Percentiles rank a stretch among this genome's conserved stretches.
phyloP scores from a whole-genome alignment of 2,113 vertebrate genomes.

The zebrafish (Danio rerio) region GRCz12tu NC_133176.1:46681001-46681500 shows the following conservation, averaged over 20 bases:
- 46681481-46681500: not conserved
- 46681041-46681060: slow-evolving; percentile 11
- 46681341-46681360: not conserved
- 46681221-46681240: slow-evolving; percentile 31
- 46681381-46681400: not conserved
- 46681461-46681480: too few relatives aligned
- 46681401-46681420: not conserved
- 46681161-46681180: not conserved
- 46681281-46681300: not conserved
- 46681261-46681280: slow-evolving; percentile 23
- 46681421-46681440: not conserved
- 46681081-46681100: not conserved
- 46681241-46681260: slow-evolving; percentile 16
- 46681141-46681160: not conserved
- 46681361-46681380: not conserved
- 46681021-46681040: not conserved
- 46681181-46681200: slow-evolving; percentile 1
- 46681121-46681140: not conserved
- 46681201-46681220: not conserved
- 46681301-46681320: not conserved
- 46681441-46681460: not conserved
- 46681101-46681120: not conserved
- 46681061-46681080: not conserved
- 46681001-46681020: not conserved
- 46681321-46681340: not conserved